A percentile compares a stretch with the other conserved stretches of the same genome.
Conservation (phyloP, 1,140 invertebrate genomes). For the Drosophila tani region DNA sequence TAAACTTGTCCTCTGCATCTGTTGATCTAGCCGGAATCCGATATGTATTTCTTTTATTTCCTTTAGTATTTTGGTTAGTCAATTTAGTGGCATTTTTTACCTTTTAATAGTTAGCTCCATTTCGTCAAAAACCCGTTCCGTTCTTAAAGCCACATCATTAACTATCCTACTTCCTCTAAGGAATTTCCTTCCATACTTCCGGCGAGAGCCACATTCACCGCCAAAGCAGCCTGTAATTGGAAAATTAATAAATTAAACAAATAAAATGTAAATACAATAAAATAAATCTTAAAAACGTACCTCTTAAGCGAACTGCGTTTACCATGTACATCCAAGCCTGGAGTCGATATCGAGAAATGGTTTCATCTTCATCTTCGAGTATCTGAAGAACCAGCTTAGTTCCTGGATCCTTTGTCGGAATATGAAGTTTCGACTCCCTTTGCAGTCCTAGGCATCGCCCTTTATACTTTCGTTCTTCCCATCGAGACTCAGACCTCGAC, state of each 20-base stretch:
- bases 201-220: constrained; percentile 90
- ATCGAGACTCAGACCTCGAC: constrained; percentile 71
- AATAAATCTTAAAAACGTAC: not conserved
- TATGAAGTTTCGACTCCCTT: constrained; percentile 94
- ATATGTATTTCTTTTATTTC: constrained; percentile 94
- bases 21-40: constrained; percentile 92
- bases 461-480: not conserved
- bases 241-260: not conserved
- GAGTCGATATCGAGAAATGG: constrained; percentile 89
- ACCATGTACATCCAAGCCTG: constrained; percentile 90
- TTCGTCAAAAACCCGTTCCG: constrained; percentile 95
- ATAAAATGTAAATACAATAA: not conserved
- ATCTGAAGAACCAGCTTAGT: constrained; percentile 88
- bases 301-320: constrained; percentile 46
- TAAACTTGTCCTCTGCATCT: constrained; percentile 94
- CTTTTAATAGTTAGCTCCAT: constrained; percentile 89
- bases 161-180: constrained; percentile 95
- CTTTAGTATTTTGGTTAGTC: constrained; percentile 90
- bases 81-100: constrained; percentile 94
- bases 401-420: constrained; percentile 91
- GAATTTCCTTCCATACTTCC: constrained; percentile 88
- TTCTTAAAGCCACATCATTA: constrained; percentile 94
- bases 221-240: constrained; percentile 86
- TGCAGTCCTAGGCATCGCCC: constrained; percentile 16
- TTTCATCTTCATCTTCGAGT: constrained; percentile 90